Percentiles rank a stretch among this genome's conserved stretches.
These are phyloP conservation scores for Pseudococcus viburni DNA, from an alignment of 2,888 invertebrate genomes.

Conservation along the genomic window DNA sequence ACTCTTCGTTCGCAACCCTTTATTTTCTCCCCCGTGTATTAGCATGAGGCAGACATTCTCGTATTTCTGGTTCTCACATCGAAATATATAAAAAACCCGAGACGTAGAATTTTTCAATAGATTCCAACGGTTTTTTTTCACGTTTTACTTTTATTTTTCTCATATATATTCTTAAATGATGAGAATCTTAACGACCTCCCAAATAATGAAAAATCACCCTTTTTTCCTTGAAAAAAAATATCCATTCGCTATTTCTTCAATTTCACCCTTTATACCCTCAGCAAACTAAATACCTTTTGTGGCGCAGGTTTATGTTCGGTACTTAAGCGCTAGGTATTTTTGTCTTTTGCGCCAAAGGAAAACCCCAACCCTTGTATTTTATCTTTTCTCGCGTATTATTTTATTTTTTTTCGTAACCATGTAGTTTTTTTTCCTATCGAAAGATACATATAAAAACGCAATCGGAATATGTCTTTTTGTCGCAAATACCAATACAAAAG, in stretches of 20 bases:
- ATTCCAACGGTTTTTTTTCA: slow-evolving; percentile 65
- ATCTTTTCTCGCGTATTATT: slow-evolving; percentile 14
- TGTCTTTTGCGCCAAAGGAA: neutral
- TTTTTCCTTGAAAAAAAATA: slow-evolving; percentile 60
- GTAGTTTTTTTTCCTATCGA: neutral
- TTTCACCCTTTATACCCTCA: slow-evolving; percentile 64
- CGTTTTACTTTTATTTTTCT: slow-evolving; percentile 51
- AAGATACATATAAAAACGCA: slow-evolving; percentile 36
- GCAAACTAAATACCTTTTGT: slow-evolving; percentile 65
- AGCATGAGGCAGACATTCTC: slow-evolving; percentile 64
- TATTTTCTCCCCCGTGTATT: slow-evolving; percentile 62
- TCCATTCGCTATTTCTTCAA: slow-evolving; percentile 63
- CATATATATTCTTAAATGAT: slow-evolving; percentile 66
- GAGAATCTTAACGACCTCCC: slow-evolving; percentile 65
- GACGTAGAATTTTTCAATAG: slow-evolving; percentile 65
- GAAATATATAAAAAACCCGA: slow-evolving; percentile 3
- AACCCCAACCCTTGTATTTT: slow-evolving; percentile 56
- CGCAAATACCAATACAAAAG: slow-evolving; percentile 34
- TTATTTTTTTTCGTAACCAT: slow-evolving; percentile 16
- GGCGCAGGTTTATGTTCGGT: slow-evolving; percentile 52
- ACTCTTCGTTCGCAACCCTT: slow-evolving; percentile 62
- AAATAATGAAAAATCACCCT: slow-evolving; percentile 66
- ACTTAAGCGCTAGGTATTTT: slow-evolving; percentile 58
- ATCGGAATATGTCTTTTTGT: slow-evolving; percentile 59
- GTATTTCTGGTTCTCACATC: slow-evolving; percentile 65